Conservation (phyloP, 2,888 invertebrate species). For the Cephalotes varians region DNA sequence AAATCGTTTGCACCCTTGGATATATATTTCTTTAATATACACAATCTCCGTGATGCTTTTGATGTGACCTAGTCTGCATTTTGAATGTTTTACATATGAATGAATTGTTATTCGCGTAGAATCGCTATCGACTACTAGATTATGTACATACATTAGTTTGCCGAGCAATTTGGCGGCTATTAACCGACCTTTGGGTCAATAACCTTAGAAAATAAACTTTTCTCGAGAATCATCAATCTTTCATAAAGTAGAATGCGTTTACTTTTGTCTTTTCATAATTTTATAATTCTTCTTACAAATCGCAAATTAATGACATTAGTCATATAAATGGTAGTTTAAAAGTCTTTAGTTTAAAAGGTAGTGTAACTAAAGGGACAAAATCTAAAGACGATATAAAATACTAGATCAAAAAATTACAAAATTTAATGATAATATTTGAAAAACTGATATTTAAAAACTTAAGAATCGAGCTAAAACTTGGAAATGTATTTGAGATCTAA, state of each 20-base stretch:
- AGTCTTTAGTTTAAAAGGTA: too few species aligned
- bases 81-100: slow-evolving; percentile 31
- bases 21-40: background rate
- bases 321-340: background rate
- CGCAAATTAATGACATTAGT: background rate
- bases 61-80: background rate
- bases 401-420: background rate
- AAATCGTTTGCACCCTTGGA: background rate
- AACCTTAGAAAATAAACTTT: slow-evolving; percentile 32
- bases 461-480: background rate
- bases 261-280: background rate
- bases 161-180: slow-evolving; percentile 34
- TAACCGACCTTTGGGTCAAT: slow-evolving; percentile 32
- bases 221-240: background rate
- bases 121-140: slow-evolving; percentile 22
- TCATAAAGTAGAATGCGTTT: background rate
- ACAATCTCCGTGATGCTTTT: background rate
- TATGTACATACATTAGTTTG: slow-evolving; percentile 22
- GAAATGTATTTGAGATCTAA: background rate
- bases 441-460: too few species aligned
- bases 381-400: background rate
- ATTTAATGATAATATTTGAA: background rate
- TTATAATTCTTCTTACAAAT: background rate
- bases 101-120: background rate
- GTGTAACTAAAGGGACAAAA: too few species aligned